phyloP scores from a whole-genome alignment of 2,113 vertebrate genomes.

The Regulus satrapa region DNA sequence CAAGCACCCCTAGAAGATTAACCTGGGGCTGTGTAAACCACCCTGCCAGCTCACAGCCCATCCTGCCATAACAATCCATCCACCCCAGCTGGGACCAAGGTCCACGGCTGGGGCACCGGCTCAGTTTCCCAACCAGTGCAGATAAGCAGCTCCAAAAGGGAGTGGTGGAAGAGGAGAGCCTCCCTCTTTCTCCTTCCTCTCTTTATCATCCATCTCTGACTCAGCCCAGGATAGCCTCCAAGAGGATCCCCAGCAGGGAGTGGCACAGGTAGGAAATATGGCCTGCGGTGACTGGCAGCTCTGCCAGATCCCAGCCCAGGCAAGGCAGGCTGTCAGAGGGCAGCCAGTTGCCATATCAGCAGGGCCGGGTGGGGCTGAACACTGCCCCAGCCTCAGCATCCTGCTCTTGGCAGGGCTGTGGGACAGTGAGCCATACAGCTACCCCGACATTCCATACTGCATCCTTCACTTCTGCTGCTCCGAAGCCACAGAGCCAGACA shows the following conservation, averaged over 20 bases:
- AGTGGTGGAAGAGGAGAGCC: background rate
- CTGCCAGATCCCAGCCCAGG: background rate
- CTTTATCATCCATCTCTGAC: background rate
- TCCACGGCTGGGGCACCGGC: fast-evolving
- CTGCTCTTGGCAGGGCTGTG: background rate
- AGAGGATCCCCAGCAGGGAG: background rate
- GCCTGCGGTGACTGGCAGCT: background rate
- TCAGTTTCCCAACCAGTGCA: background rate
- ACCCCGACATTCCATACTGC: background rate
- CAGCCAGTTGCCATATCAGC: fast-evolving
- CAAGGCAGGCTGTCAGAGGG: background rate
- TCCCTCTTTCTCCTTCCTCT: background rate
- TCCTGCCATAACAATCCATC: background rate
- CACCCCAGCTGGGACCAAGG: background rate
- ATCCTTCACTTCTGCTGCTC: background rate
- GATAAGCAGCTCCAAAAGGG: background rate
- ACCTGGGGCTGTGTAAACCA: fast-evolving
- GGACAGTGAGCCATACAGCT: fast-evolving
- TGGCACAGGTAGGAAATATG: background rate
- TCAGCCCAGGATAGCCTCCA: background rate
- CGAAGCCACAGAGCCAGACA: background rate
- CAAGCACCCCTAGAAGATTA: background rate
- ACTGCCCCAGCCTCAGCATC: background rate
- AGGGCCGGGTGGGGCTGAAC: background rate
- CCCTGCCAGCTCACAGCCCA: background rate